These are phyloP conservation scores for Acropora yongei DNA, from an alignment of 64 coral and sea anemone genomes.

Conservation along the genomic window DNA sequence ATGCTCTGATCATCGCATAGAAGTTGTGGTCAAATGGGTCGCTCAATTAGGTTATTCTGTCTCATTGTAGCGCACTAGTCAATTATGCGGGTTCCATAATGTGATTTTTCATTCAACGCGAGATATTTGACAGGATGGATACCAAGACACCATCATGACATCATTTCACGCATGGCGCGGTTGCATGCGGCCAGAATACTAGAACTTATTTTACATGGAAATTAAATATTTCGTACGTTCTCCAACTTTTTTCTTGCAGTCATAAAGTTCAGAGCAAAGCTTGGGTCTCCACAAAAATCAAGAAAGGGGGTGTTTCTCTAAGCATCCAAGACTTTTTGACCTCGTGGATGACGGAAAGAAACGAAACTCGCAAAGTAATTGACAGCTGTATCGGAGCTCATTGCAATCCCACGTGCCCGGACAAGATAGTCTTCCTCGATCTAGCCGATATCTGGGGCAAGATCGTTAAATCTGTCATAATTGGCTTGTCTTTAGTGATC, in stretches of 20 bases:
- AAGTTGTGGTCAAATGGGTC: too few relatives aligned
- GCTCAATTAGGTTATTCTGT: too few relatives aligned
- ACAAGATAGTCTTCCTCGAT: conserved; percentile 71
- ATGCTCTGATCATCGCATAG: too few relatives aligned
- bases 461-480: neutral
- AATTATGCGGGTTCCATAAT: too few relatives aligned
- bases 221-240: neutral
- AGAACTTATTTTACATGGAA: neutral
- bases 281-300: conserved; percentile 33
- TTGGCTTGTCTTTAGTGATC: conserved; percentile 37
- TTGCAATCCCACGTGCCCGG: conserved; percentile 78
- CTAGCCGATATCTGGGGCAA: conserved; percentile 27
- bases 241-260: neutral
- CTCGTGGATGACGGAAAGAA: conserved; percentile 19
- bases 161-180: too few relatives aligned
- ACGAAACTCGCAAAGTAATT: conserved; percentile 17
- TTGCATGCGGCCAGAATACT: too few relatives aligned
- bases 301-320: neutral
- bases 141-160: too few relatives aligned
- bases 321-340: conserved; percentile 57
- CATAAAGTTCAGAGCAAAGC: conserved; percentile 20
- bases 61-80: too few relatives aligned
- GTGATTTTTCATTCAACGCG: too few relatives aligned
- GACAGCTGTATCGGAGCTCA: conserved; percentile 77
- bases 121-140: too few relatives aligned